A percentile compares a stretch with the other conserved stretches of the same genome.
Conservation (phyloP, 2,113 vertebrate genomes). For the Oceanites oceanicus region DNA sequence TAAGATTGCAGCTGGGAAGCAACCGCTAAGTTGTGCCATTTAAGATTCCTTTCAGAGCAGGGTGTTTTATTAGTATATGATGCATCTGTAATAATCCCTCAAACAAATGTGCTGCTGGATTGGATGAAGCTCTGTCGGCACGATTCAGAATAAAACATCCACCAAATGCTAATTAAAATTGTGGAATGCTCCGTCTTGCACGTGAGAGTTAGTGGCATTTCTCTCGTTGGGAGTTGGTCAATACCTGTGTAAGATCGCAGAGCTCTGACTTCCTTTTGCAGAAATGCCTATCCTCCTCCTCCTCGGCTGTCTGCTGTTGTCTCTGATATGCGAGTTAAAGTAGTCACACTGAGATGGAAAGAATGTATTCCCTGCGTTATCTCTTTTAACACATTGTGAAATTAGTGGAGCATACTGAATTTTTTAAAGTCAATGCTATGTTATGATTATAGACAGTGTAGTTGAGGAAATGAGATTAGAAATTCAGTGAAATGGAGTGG, state of each 20-base stretch:
- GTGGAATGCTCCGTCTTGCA: neutral
- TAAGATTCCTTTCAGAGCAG: neutral
- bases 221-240: neutral
- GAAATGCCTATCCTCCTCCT: neutral
- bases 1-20: neutral
- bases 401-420: slow-evolving; percentile 59
- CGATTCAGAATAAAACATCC: neutral
- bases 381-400: slow-evolving; percentile 63
- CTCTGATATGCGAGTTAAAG: neutral
- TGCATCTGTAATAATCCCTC: neutral
- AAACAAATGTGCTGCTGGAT: neutral
- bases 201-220: neutral
- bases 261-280: neutral
- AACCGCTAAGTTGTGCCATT: neutral
- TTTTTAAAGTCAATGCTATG: slow-evolving; percentile 58
- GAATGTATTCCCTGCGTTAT: slow-evolving; percentile 58
- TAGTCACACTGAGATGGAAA: neutral
- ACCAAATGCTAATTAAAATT: neutral
- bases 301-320: neutral
- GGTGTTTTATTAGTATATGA: neutral
- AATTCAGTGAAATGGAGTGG: slow-evolving; percentile 68
- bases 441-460: slow-evolving; percentile 54
- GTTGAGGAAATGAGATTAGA: slow-evolving; percentile 70
- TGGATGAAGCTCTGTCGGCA: neutral
- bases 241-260: neutral